phyloP scores from a whole-genome alignment of 2,888 invertebrate genomes.

The Neoaliturus tenellus region DNA sequence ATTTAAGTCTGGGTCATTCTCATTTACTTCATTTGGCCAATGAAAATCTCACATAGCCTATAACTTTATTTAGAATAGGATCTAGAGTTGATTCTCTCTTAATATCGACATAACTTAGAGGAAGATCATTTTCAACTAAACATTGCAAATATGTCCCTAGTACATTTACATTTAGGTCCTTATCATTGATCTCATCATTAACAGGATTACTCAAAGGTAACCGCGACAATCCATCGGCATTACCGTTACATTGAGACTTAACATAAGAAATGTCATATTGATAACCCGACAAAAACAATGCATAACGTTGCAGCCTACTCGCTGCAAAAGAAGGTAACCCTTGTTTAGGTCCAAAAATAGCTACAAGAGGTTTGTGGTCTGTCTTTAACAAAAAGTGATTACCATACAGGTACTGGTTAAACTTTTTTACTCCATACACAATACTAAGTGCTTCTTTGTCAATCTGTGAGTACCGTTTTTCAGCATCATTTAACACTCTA shows the following conservation, averaged over 20 bases:
- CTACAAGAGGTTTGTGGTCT: background rate
- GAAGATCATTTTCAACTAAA: background rate
- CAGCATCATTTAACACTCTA: background rate
- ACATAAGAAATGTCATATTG: constrained; percentile 43
- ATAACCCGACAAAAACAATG: constrained; percentile 30
- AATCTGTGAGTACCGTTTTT: background rate
- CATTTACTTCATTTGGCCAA: constrained; percentile 6
- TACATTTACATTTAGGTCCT: background rate
- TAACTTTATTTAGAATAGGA: background rate
- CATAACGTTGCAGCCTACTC: constrained; percentile 41
- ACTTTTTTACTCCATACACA: constrained; percentile 42
- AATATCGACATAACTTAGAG: constrained; percentile 3
- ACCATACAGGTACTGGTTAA: background rate
- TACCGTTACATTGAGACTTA: background rate
- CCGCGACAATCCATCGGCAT: constrained; percentile 31
- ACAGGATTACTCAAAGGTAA: constrained; percentile 10
- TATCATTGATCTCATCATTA: background rate
- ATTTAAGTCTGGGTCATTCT: background rate
- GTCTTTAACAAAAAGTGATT: background rate
- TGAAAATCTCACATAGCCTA: constrained; percentile 21
- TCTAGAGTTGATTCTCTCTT: constrained; percentile 8
- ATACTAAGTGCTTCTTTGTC: background rate
- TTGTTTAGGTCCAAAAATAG: constrained; percentile 17
- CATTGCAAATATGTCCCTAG: constrained; percentile 33
- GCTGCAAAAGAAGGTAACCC: constrained; percentile 45